phyloP scores from a whole-genome alignment of 2,888 invertebrate genomes.

The Autographa pulchrina region DNA sequence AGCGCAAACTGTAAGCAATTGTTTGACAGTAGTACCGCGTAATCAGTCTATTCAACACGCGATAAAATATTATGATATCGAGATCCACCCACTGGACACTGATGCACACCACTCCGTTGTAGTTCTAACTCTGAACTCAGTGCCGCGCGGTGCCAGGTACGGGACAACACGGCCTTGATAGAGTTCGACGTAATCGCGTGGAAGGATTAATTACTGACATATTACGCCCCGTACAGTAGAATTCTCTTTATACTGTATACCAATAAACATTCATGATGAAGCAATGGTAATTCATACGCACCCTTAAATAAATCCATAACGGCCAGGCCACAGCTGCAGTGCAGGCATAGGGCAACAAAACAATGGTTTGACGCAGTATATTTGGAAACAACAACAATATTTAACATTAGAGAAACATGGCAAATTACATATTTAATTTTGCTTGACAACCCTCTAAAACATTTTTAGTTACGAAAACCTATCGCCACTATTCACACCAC shows the following conservation, averaged over 20 bases:
- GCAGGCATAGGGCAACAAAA: constrained; percentile 43
- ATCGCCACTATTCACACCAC: constrained; percentile 22
- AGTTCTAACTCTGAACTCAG: constrained; percentile 62
- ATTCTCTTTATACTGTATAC: constrained; percentile 1
- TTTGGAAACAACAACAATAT: constrained; percentile 43
- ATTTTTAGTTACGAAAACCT: constrained; percentile 18
- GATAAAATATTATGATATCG: constrained; percentile 75
- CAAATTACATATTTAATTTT: constrained; percentile 26
- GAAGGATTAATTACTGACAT: constrained; percentile 61
- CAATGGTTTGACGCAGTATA: constrained; percentile 44
- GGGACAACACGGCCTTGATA: constrained; percentile 83
- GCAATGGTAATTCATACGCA: constrained; percentile 29
- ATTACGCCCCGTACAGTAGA: constrained; percentile 28
- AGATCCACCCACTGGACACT: constrained; percentile 80
- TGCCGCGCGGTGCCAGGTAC: constrained; percentile 82
- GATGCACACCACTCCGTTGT: constrained; percentile 65
- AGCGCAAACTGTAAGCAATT: constrained; percentile 35
- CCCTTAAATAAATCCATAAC: constrained; percentile 59
- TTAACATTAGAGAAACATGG: constrained; percentile 22
- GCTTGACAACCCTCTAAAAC: constrained; percentile 14
- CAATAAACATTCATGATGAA: constrained; percentile 1
- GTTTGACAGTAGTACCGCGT: constrained; percentile 50
- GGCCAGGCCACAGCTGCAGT: constrained; percentile 25
- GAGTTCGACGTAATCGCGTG: constrained; percentile 74
- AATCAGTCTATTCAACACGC: constrained; percentile 55